Conservation (phyloP, 2,797 vertebrate genomes). For the Valencia hispanica region DNA sequence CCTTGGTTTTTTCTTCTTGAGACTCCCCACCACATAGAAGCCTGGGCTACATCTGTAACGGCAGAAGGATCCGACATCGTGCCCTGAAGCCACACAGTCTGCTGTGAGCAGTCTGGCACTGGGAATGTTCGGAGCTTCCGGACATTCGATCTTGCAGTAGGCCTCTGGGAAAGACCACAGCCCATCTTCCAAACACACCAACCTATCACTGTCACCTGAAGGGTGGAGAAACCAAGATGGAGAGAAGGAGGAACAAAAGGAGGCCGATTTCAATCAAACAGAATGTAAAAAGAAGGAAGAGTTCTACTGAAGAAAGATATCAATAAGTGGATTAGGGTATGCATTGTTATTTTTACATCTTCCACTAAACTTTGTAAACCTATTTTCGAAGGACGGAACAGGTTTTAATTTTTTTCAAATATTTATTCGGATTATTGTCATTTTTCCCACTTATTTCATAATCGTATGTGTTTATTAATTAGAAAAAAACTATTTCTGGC, state of each 20-base stretch:
- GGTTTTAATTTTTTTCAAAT: neutral
- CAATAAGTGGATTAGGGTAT: neutral
- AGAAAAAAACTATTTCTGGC: neutral
- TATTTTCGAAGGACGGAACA: neutral
- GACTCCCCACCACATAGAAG: constrained; percentile 81
- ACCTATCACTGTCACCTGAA: constrained; percentile 87
- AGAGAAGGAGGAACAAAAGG: neutral
- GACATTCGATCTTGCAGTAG: constrained; percentile 95
- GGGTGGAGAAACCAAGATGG: neutral
- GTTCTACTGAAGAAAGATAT: neutral
- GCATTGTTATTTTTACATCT: neutral
- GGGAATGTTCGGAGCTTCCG: constrained; percentile 74
- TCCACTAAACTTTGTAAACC: neutral
- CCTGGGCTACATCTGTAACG: constrained; percentile 92
- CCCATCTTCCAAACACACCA: constrained; percentile 92
- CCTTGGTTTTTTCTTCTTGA: constrained; percentile 79
- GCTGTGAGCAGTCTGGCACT: constrained; percentile 85
- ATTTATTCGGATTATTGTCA: neutral
- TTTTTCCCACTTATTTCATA: neutral
- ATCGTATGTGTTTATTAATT: neutral
- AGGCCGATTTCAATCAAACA: neutral
- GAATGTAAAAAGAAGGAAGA: neutral
- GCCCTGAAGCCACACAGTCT: constrained; percentile 82
- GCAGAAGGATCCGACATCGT: constrained; percentile 89
- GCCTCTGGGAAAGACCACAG: constrained; percentile 97